Evolutionary conservation across 37 sponge, comb jelly and placozoan species (phyloP).

Genomic region (Lycopodina hypogea): DNA sequence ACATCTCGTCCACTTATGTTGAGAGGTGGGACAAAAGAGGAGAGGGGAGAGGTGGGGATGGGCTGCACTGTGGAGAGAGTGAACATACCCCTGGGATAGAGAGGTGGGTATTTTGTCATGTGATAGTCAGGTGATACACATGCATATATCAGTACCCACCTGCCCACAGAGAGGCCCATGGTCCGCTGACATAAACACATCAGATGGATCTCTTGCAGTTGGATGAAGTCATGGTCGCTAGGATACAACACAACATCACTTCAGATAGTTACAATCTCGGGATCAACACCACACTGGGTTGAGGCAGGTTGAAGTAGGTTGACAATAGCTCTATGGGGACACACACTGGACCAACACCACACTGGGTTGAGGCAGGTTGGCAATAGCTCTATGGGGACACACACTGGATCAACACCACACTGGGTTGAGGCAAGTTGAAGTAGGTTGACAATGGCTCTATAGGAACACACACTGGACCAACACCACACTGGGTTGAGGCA

Average conservation of each 20-base stretch:
- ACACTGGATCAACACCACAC: too few relatives aligned
- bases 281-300: background rate
- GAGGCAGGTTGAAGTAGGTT: background rate
- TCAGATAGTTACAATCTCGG: background rate
- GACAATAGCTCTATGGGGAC: background rate
- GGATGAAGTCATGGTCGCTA: conserved; percentile 88
- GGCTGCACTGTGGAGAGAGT: conserved; percentile 62
- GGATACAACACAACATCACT: background rate
- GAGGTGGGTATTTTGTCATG: conserved; percentile 3
- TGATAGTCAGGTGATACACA: conserved; percentile 1
- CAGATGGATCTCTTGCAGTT: conserved; percentile 74
- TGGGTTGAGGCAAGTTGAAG: too few relatives aligned
- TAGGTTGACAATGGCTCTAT: too few relatives aligned
- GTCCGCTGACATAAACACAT: conserved; percentile 78
- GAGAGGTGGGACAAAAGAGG: conserved; percentile 53
- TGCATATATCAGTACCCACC: conserved; percentile 27
- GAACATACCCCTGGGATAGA: conserved; percentile 74
- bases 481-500: too few relatives aligned
- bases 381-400: too few relatives aligned
- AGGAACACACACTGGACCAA: too few relatives aligned
- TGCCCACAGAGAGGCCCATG: conserved; percentile 90
- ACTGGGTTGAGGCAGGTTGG: too few relatives aligned
- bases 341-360: too few relatives aligned
- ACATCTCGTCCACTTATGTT: conserved; percentile 69
- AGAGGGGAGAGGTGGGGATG: conserved; percentile 57